Conservation (phyloP, 1,140 invertebrate genomes). For the Euwallacea fornicatus region DNA sequence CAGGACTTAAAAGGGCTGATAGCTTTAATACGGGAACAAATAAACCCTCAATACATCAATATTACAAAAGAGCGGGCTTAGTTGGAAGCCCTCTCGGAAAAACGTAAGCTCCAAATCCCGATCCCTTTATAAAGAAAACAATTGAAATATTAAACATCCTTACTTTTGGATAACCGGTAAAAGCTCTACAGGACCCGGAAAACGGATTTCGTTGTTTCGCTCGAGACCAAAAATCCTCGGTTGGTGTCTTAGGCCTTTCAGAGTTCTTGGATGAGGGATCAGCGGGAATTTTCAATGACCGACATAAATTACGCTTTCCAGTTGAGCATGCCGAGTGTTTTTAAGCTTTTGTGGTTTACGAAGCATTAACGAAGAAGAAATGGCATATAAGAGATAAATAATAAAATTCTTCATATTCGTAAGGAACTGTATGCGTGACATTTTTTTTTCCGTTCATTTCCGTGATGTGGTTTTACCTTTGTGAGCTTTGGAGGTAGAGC, state of each 20-base stretch:
- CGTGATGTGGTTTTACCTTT: too few species aligned
- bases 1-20: too few species aligned
- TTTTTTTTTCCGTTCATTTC: too few species aligned
- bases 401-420: too few species aligned
- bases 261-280: neutral
- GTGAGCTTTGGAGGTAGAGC: too few species aligned
- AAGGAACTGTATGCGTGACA: too few species aligned
- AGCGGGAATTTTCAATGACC: too few species aligned
- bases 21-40: constrained; percentile 1
- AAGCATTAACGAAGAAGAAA: too few species aligned
- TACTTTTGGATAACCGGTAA: constrained; percentile 30
- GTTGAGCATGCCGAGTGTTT: too few species aligned
- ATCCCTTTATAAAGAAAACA: constrained; percentile 30
- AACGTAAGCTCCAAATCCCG: constrained; percentile 25
- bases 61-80: neutral
- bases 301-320: too few species aligned
- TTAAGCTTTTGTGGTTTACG: too few species aligned
- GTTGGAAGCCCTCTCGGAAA: neutral
- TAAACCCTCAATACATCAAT: constrained; percentile 10
- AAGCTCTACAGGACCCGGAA: constrained; percentile 22
- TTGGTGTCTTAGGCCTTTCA: constrained; percentile 4
- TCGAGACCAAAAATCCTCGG: constrained; percentile 17
- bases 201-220: constrained; percentile 24
- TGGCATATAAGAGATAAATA: too few species aligned
- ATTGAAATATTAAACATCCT: constrained; percentile 31